Conservation (phyloP, 2,113 vertebrate species). For the Pomatostomus ruficeps region DNA sequence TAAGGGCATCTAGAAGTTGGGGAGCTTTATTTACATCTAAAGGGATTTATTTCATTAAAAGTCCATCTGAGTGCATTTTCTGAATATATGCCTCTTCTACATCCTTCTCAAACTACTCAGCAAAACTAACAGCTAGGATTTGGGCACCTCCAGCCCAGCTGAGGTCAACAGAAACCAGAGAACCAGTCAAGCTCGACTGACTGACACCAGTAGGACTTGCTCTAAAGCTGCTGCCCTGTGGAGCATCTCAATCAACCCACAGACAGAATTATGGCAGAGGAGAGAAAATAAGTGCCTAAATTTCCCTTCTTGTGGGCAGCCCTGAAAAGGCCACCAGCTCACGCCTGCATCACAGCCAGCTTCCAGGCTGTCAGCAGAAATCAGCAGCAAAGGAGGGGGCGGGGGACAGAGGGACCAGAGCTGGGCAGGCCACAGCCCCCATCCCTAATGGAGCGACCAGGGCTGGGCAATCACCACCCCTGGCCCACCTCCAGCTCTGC, state of each 20-base stretch:
- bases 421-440: not conserved
- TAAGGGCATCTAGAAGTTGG: not conserved
- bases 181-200: rapidly evolving
- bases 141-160: not conserved
- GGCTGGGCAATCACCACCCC: not conserved
- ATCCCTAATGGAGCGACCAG: not conserved
- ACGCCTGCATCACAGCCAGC: not conserved
- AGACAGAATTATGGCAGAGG: not conserved
- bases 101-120: not conserved
- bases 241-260: not conserved
- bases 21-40: not conserved
- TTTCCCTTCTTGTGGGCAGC: not conserved
- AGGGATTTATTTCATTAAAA: not conserved
- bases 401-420: not conserved
- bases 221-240: not conserved
- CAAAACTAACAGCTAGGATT: not conserved
- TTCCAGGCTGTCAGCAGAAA: not conserved
- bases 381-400: not conserved
- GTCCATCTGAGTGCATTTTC: not conserved
- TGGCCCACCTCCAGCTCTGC: not conserved
- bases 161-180: not conserved
- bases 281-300: not conserved
- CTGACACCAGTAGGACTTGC: not conserved
- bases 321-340: not conserved
- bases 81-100: not conserved